These are phyloP conservation scores for Gonocerus acuteangulatus DNA, from an alignment of 2,888 invertebrate species.

Conservation along the genomic window DNA sequence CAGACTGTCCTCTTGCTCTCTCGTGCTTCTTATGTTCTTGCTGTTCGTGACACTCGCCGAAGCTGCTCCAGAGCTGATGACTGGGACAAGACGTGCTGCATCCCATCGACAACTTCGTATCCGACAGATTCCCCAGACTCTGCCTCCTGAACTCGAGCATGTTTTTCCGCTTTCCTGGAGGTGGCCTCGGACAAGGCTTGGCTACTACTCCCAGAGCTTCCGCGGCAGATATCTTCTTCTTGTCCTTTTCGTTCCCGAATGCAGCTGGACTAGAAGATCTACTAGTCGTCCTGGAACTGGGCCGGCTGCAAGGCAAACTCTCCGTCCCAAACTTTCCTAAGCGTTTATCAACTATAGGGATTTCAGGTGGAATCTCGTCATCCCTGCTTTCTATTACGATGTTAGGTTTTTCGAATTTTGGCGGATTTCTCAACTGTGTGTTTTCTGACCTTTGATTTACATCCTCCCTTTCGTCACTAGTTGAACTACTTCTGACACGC, in stretches of 20 bases:
- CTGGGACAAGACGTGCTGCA: slow-evolving; percentile 36
- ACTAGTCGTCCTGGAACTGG: slow-evolving; percentile 36
- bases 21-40: slow-evolving; percentile 37
- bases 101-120: slow-evolving; percentile 38
- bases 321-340: slow-evolving; percentile 21
- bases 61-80: slow-evolving; percentile 38
- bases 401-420: slow-evolving; percentile 23
- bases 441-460: slow-evolving; percentile 31
- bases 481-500: slow-evolving; percentile 28
- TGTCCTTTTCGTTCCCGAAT: slow-evolving; percentile 23
- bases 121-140: slow-evolving; percentile 38
- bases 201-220: slow-evolving; percentile 39
- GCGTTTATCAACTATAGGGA: slow-evolving; percentile 18
- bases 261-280: slow-evolving; percentile 38
- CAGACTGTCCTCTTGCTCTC: slow-evolving; percentile 38
- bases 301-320: slow-evolving; percentile 35
- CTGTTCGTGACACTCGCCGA: slow-evolving; percentile 37
- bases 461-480: slow-evolving; percentile 26
- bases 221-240: slow-evolving; percentile 38
- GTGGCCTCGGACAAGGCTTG: slow-evolving; percentile 39
- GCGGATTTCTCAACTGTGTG: slow-evolving; percentile 28
- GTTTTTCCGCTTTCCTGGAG: slow-evolving; percentile 33
- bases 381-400: slow-evolving; percentile 27
- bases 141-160: slow-evolving; percentile 38
- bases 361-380: slow-evolving; percentile 23